phyloP scores from a whole-genome alignment of 2,888 invertebrate genomes.

The Allolobophora icterica region DNA sequence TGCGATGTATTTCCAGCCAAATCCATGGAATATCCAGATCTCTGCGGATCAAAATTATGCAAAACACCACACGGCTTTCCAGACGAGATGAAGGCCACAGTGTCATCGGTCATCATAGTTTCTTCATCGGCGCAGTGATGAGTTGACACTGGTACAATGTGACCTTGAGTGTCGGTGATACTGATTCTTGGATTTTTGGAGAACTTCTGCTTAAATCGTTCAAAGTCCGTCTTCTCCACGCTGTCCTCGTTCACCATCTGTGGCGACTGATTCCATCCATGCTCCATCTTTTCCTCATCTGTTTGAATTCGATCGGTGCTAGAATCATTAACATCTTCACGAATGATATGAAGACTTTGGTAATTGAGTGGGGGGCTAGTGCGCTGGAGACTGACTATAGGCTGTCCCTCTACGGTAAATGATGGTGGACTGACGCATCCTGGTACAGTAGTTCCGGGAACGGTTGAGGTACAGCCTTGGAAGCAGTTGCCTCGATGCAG shows the following conservation, averaged over 20 bases:
- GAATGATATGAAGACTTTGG: conserved; percentile 64
- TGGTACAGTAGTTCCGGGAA: neutral
- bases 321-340: conserved; percentile 59
- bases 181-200: conserved; percentile 81
- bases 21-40: conserved; percentile 17
- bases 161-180: conserved; percentile 85
- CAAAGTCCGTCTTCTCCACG: neutral
- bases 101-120: conserved; percentile 23
- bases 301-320: conserved; percentile 48
- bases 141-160: conserved; percentile 60
- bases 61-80: neutral
- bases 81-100: conserved; percentile 1
- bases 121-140: neutral
- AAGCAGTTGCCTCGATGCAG: neutral
- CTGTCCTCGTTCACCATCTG: conserved; percentile 3
- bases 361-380: conserved; percentile 51
- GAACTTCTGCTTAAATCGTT: conserved; percentile 47
- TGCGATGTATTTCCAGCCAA: neutral
- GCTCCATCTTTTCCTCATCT: conserved; percentile 50
- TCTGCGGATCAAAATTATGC: conserved; percentile 3
- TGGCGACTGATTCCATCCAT: neutral
- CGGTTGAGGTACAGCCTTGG: neutral
- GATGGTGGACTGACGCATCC: neutral
- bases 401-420: conserved; percentile 10
- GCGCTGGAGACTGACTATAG: conserved; percentile 2